Conservation (phyloP, 2,113 vertebrate genomes). For the Ibidorhyncha struthersii region DNA sequence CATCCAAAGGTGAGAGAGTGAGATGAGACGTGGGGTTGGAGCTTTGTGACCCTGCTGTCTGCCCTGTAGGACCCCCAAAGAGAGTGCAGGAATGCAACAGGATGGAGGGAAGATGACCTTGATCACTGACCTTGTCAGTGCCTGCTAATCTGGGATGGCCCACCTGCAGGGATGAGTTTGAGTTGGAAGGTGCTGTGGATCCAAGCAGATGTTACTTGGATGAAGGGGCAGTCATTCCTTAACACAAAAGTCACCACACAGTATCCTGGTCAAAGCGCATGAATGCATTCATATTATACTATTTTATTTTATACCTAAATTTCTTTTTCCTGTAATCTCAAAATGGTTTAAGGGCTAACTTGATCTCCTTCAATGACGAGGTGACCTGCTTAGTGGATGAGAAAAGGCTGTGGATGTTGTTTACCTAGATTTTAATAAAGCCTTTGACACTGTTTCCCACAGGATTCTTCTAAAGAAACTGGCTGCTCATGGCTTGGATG, state of each 20-base stretch:
- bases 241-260: neutral
- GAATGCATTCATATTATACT: neutral
- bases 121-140: neutral
- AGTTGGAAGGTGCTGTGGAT: neutral
- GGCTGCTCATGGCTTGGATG: neutral
- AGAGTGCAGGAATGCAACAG: neutral
- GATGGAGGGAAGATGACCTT: neutral
- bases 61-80: neutral
- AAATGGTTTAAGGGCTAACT: neutral
- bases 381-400: neutral
- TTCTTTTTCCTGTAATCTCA: neutral
- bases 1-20: neutral
- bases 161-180: neutral
- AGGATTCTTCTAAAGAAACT: neutral
- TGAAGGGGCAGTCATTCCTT: neutral
- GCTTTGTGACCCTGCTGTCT: neutral
- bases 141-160: accelerated
- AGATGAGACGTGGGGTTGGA: neutral
- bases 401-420: neutral
- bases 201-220: neutral
- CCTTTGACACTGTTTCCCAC: neutral
- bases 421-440: neutral
- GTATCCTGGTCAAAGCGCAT: neutral
- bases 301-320: neutral
- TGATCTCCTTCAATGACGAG: neutral